phyloP scores from a whole-genome alignment of 2,113 vertebrate genomes.

The Callorhinus ursinus region DNA sequence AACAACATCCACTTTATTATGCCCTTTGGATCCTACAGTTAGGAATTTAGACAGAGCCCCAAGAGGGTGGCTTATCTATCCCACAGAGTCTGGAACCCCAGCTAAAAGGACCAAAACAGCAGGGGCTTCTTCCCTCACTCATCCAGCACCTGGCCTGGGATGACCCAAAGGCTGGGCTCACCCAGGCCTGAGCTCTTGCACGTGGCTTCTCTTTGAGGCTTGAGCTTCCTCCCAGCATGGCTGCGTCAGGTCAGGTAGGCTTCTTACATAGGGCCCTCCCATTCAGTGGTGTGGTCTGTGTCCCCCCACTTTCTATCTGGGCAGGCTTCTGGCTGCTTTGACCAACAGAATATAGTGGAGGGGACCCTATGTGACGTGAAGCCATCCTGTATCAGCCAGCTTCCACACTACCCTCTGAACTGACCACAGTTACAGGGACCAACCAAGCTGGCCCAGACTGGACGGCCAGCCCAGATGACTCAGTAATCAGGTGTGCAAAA shows the following conservation, averaged over 20 bases:
- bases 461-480: background rate
- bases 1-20: background rate
- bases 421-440: background rate
- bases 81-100: background rate
- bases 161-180: background rate
- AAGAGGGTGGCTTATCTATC: background rate
- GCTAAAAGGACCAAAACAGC: background rate
- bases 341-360: background rate
- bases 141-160: background rate
- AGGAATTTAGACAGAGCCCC: background rate
- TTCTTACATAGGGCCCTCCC: background rate
- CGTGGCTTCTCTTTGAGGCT: background rate
- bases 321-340: background rate
- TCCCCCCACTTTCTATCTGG: background rate
- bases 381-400: background rate
- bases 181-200: too few relatives aligned
- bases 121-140: background rate
- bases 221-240: background rate
- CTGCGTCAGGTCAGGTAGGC: background rate
- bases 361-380: background rate
- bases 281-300: background rate
- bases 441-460: background rate
- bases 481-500: background rate
- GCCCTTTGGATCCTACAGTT: background rate
- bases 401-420: background rate